Base-by-base conservation (phyloP, 1,140 invertebrate species). In the Drosophila paulistorum region DNA sequence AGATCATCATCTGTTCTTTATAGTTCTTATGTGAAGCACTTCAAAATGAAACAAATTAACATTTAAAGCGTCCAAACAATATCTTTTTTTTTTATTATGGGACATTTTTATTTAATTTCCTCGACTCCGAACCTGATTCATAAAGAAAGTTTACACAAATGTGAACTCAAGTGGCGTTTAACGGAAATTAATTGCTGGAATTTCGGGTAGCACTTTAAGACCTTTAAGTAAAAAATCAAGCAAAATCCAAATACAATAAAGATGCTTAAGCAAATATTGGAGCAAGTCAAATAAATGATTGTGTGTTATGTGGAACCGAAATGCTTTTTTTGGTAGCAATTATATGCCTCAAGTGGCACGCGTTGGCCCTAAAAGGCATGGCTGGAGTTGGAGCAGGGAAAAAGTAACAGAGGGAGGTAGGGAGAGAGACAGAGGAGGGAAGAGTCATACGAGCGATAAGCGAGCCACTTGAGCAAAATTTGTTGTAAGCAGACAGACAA, bases 321-420 rank as follows among this genome's bases (percentile, higher is more conserved):
- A 51, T 51, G 17, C 45, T 51, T 48, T 74, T 41, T 72, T 30
- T 65, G 51, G 68, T 67, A 26, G 55, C 66, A 82, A 79, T 82
- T 83, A 79, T 72, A 65, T 45, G 68, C 37, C 30, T 83, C 74
- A 74, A 80, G 74, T 63, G 81, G 70, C 59, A 77, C 26, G 58
- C 68, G 64, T 73, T 71, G 64, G 55, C 45, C 51, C 4, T 41
- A 65, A 65, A 41, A 51, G 45, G 45, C 45, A 51, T 51, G 9
- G 2, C 20, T 23, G 45, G 20, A 23, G 20, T 51, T 51, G 45
- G 17, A 65, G 63, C 39, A 65, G 65, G 66, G 11, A 17, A 20
- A 35, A 1, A 23, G 20, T 23, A 23, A 23, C 20, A 23, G 20
- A 23, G 20, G 30, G 30, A 30, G 6, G 30, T 3, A 30, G 30